Percentiles rank a stretch among this genome's conserved stretches.
phyloP scores from a whole-genome alignment of 2,888 invertebrate genomes.

The Calameuta filiformis region DNA sequence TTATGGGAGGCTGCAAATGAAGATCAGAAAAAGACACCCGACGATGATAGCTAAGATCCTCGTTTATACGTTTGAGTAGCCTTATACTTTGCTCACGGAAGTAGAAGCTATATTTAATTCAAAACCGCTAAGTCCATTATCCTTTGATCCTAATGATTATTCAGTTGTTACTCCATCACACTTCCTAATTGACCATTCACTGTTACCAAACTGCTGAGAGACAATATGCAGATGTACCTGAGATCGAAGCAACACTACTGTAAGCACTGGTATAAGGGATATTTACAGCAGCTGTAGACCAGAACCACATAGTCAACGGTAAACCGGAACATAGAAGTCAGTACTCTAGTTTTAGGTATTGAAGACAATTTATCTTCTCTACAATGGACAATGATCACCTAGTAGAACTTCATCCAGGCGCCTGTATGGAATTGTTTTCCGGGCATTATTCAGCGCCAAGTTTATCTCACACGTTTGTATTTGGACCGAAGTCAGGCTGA shows the following conservation, averaged over 20 bases:
- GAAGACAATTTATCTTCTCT: slow-evolving; percentile 14
- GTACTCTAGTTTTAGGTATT: slow-evolving; percentile 20
- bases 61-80: slow-evolving; percentile 4
- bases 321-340: slow-evolving; percentile 4
- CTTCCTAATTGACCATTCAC: slow-evolving; percentile 18
- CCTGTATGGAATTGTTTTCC: too few species aligned
- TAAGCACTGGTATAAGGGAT: slow-evolving; percentile 19
- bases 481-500: too few species aligned
- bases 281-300: slow-evolving; percentile 20
- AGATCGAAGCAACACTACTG: slow-evolving; percentile 28
- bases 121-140: slow-evolving; percentile 18
- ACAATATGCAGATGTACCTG: slow-evolving; percentile 9
- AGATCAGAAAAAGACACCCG: slow-evolving; percentile 7
- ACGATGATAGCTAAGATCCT: background rate
- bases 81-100: slow-evolving; percentile 8
- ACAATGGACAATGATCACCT: slow-evolving; percentile 20
- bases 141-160: slow-evolving; percentile 21
- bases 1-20: background rate
- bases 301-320: slow-evolving; percentile 19
- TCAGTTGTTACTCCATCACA: slow-evolving; percentile 20
- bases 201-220: slow-evolving; percentile 15
- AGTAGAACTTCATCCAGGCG: slow-evolving; percentile 11
- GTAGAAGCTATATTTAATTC: slow-evolving; percentile 31
- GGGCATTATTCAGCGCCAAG: too few species aligned
- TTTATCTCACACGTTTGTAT: too few species aligned